Base-by-base conservation (phyloP, 2,888 invertebrate species). In the Thera obeliscata region DNA sequence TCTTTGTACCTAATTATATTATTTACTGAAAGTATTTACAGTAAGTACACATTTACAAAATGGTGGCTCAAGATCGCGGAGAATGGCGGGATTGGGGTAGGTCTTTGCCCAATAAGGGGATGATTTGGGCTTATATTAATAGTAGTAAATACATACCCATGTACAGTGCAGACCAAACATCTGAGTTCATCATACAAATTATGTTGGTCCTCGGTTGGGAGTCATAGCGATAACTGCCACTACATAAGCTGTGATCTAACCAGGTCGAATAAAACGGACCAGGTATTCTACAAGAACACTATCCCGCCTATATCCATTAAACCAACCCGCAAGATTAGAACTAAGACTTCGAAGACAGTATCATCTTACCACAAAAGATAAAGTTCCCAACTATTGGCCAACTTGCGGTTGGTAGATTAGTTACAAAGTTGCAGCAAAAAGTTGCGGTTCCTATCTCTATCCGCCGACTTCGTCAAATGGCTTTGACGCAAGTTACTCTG, bases 311-410 rank as follows among this genome's bases (percentile, higher is more conserved):
- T 59, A 56, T 64, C 60, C 64, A 65, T 69, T 62, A 12, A 55
- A 62, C 58, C 41, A 61, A 62, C 58, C 68, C 56, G 41, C 69
- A 65, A 69, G 69, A 69, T 69, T 66, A 69, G 69, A 66, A 61
- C 62, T 55, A 49, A 56, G 52, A 60, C 62, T 60, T 62, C 52
- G 62, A 64, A 66, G 69, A 66, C 60, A 65, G 58, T 58, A 69
- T 69, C 60, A 64, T 66, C 62, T 56, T 60, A 66, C 62, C 69
- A 69, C 66, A 69, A 69, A 69, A 69, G 69, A 69, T 69, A 64
- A 69, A 69, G 69, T 69, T 66, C 11, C 41, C 5, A 66, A 69
- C 69, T 69, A 69, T 69, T 54, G 69, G 63, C 54, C 63, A 66
- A 69, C 60, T 66, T 66, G 66, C 66, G 66, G 60, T 54, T 46